Base-by-base conservation (phyloP, 2,113 vertebrate species). In the Amphiprion percula region DNA sequence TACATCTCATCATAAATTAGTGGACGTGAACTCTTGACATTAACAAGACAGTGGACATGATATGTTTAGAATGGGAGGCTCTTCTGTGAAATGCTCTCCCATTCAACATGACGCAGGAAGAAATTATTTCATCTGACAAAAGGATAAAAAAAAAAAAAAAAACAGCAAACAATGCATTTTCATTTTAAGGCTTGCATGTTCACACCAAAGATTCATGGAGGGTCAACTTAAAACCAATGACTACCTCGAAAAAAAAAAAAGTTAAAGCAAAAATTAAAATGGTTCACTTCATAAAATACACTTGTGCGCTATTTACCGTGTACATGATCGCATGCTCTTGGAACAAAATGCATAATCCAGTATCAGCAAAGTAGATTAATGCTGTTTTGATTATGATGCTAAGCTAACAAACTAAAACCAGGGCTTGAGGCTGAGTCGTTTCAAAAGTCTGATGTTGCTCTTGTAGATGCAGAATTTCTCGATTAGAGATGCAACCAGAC, bases 51-150 rank as follows among this genome's bases (percentile, higher is more conserved):
- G n/a, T 2, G 3, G 74, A 73, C 44, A 47, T 8, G 49, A 68
- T 72, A 39, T n/a, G 50, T 30, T 77, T 52, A 77, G 15, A 82
- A 74, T 82, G 82, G 82, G 60, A 83, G 28, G 55, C 70, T 55
- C 15, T 9, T 72, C 52, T 56, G 23, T 41, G 50, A 54, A 67
- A 82, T 5, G 64, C 62, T 24, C 73, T 88, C 65, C 68, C 67
- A 82, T 88, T 87, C 60, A 70, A 68, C 26, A 47, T 28, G 33
- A 70, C 55, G 65, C 10, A 37, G n/a, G 23, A 60, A 79, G 49
- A 65, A 15, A 26, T 47, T 19, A 71, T 39, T 71, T 73, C 39
- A 56, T 49, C 17, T 55, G 67, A 62, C 15, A 58, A 50, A 41
- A 11, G 30, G 6, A 30, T 46, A 55, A 41, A 65, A 66, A 82